Base-by-base conservation (phyloP, 2,797 vertebrate species). In the Sebastes steindachneri region DNA sequence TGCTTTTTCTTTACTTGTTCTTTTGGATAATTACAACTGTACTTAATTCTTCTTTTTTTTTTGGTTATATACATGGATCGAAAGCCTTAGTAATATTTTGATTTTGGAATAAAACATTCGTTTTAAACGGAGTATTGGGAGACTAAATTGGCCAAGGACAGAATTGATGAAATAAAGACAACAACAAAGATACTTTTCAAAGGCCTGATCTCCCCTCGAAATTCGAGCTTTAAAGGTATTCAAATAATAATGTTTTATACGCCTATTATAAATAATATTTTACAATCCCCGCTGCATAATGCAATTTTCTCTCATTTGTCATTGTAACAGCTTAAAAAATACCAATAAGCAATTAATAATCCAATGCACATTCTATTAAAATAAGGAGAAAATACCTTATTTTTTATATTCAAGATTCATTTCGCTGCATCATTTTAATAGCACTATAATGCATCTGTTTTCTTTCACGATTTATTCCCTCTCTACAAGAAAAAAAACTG, bases 1-100 rank as follows among this genome's bases (percentile, higher is more conserved):
- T 69, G 5, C 8, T 25, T 35, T 19, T 35, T 9, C n/a, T 33
- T 21, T 51, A 8, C 26, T 73, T 23, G 54, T 58, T 55, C 70
- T 70, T 68, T 75, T 63, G 23, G 73, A 71, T 82, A 65, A 87
- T 90, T 81, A 58, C 21, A 70, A 48, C 21, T 54, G n/a, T 51
- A 9, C 19, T 29, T 64, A 65, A 70, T 85, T 63, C 8, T 19
- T 63, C 72, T 4, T 35, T 33, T 55, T 57, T 7, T 17, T 12
- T 4, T 5, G 26, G 2, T 11, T 73, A 15, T 78, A 37, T 41
- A 37, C 41, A 53, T 15, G 63, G 21, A 25, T 15, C 9, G 19
- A 75, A 67, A 70, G 21, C 9, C 78, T 37, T 19, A 2, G 21
- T 28, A 3, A 21, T 23, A 31, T 70, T 75, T 48, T 11, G 9